Evolutionary conservation across 2,113 vertebrate genomes (phyloP).

Genomic region (Caracal caracal): DNA sequence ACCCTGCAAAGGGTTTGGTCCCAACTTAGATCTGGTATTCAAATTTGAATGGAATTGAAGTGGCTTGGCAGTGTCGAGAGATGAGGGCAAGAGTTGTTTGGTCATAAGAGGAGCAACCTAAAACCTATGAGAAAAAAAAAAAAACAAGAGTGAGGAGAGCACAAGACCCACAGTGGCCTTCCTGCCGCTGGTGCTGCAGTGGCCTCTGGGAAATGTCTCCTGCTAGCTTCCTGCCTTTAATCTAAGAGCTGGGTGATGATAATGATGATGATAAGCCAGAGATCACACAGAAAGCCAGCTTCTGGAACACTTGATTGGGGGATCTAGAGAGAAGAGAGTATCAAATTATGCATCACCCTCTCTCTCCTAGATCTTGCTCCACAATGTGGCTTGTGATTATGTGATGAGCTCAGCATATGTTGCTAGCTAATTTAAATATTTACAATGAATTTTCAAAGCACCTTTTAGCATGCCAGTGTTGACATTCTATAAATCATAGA

Average conservation of each 20-base stretch:
- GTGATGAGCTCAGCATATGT: conserved; percentile 54
- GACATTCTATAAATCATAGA: conserved; percentile 12
- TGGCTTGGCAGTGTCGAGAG: background rate
- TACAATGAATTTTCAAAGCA: conserved; percentile 12
- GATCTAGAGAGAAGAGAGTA: background rate
- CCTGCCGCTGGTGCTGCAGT: background rate
- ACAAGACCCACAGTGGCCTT: background rate
- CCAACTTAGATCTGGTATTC: background rate
- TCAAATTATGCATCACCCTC: background rate
- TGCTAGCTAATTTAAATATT: conserved; percentile 55
- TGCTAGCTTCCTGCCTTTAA: conserved; percentile 42
- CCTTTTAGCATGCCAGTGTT: background rate
- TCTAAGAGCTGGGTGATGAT: background rate
- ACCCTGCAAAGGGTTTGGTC: background rate
- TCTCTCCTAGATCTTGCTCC: background rate
- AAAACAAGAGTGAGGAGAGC: background rate
- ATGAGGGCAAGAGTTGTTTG: background rate
- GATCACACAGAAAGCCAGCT: background rate
- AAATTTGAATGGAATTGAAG: background rate
- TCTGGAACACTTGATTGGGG: background rate
- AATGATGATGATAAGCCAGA: background rate
- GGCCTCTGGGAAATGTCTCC: conserved; percentile 27
- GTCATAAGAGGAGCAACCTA: background rate
- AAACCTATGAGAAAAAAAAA: background rate
- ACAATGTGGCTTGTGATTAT: background rate